phyloP scores from a whole-genome alignment of 37 sponge, comb jelly and placozoan species.

The Theonella swinhoei region DNA sequence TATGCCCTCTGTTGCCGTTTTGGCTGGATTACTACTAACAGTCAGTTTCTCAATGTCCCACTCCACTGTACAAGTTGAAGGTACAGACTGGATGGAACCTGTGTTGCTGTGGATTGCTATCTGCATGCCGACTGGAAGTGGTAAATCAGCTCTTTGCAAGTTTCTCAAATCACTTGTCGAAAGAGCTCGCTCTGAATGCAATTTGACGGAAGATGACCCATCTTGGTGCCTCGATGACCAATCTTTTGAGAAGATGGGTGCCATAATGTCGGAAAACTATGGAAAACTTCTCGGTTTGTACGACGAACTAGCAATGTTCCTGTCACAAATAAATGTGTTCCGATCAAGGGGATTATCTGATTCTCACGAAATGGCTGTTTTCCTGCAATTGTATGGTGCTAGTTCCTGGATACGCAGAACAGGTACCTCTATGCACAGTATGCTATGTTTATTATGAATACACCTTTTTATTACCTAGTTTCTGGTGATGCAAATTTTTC shows the following conservation, averaged over 20 bases:
- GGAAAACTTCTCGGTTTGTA: slow-evolving; percentile 28
- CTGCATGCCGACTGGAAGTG: slow-evolving; percentile 51
- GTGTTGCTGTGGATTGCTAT: slow-evolving; percentile 36
- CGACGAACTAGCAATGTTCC: slow-evolving; percentile 51
- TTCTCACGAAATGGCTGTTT: slow-evolving; percentile 23
- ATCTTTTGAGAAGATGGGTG: slow-evolving; percentile 42
- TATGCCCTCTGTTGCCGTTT: slow-evolving; percentile 44
- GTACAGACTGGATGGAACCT: slow-evolving; percentile 49
- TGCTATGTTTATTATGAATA: too few species aligned
- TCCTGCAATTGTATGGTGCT: slow-evolving; percentile 40
- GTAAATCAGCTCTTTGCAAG: slow-evolving; percentile 32
- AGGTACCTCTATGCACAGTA: too few species aligned
- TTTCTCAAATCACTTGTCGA: neutral
- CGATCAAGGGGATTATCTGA: neutral
- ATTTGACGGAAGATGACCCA: neutral
- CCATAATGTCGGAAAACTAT: slow-evolving; percentile 12
- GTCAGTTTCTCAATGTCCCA: slow-evolving; percentile 17
- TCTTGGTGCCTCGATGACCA: slow-evolving; percentile 34
- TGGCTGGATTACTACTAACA: neutral
- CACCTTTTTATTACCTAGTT: slow-evolving; percentile 5
- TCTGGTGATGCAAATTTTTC: slow-evolving; percentile 46
- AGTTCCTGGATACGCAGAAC: slow-evolving; percentile 16
- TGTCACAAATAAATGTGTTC: neutral
- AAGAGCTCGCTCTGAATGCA: neutral
- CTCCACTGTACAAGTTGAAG: slow-evolving; percentile 1